phyloP scores from a whole-genome alignment of 2,888 invertebrate species.

The Agrilus mali region DNA sequence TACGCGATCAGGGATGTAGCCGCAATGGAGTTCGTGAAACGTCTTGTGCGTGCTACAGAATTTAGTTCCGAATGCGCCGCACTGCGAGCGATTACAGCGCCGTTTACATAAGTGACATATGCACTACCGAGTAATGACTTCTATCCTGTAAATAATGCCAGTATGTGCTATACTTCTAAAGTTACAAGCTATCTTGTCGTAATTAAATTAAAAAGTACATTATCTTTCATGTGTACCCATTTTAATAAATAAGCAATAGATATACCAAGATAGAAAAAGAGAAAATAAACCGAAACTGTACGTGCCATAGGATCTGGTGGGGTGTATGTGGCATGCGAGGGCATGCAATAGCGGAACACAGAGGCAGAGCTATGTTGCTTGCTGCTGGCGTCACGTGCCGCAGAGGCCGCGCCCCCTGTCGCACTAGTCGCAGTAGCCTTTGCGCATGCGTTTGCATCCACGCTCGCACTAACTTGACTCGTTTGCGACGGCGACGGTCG shows the following conservation, averaged over 20 bases:
- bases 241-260: background rate
- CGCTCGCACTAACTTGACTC: conserved; percentile 12
- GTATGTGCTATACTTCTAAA: too few relatives aligned
- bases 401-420: conserved; percentile 30
- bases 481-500: conserved; percentile 28
- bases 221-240: too few relatives aligned
- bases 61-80: too few relatives aligned
- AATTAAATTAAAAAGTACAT: too few relatives aligned
- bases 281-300: conserved; percentile 27
- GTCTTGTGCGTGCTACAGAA: too few relatives aligned
- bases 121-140: too few relatives aligned
- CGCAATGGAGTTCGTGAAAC: too few relatives aligned
- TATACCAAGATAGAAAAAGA: conserved; percentile 1
- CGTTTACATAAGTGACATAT: too few relatives aligned
- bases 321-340: conserved; percentile 47
- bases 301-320: conserved; percentile 49
- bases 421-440: conserved; percentile 8
- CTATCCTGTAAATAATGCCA: too few relatives aligned
- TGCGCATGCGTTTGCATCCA: conserved; percentile 23
- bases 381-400: conserved; percentile 34
- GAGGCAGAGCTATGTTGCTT: conserved; percentile 33
- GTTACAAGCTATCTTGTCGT: too few relatives aligned
- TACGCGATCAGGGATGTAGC: too few relatives aligned
- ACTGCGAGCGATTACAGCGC: too few relatives aligned
- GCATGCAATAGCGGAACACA: conserved; percentile 48